Evolutionary conservation across 2,888 invertebrate species (phyloP).

Genomic region (Pycnomerus fuliginosus): DNA sequence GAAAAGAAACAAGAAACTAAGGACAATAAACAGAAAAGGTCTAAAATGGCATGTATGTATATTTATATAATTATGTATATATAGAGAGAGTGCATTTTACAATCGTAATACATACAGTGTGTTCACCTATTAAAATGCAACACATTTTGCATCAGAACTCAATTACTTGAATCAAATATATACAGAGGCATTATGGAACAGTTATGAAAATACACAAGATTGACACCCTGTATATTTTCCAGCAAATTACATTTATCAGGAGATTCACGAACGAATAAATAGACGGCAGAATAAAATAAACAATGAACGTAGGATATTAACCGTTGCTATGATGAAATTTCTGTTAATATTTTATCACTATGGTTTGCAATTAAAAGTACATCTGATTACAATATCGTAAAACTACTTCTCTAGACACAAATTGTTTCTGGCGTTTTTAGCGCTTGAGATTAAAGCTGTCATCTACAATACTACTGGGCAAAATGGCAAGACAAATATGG

Average conservation of each 20-base stretch:
- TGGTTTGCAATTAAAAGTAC: slow-evolving; percentile 49
- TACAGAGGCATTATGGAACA: slow-evolving; percentile 20
- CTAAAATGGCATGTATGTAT: slow-evolving; percentile 48
- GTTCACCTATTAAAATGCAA: slow-evolving; percentile 44
- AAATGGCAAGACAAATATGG: slow-evolving; percentile 15
- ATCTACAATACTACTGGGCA: not conserved
- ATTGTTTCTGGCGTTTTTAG: slow-evolving; percentile 44
- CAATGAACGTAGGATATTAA: slow-evolving; percentile 4
- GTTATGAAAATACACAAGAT: too few species aligned
- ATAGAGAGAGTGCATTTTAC: slow-evolving; percentile 53
- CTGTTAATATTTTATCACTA: slow-evolving; percentile 42
- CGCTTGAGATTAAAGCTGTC: slow-evolving; percentile 8
- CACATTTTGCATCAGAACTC: slow-evolving; percentile 21
- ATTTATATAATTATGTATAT: slow-evolving; percentile 48
- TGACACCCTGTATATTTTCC: too few species aligned
- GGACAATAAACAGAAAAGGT: too few species aligned
- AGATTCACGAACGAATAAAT: too few species aligned
- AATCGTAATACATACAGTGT: slow-evolving; percentile 53
- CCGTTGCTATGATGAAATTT: slow-evolving; percentile 16
- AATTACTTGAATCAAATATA: slow-evolving; percentile 20
- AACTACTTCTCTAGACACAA: slow-evolving; percentile 51
- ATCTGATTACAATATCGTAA: slow-evolving; percentile 49
- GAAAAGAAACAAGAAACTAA: too few species aligned
- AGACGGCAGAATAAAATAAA: not conserved
- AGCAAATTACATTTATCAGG: too few species aligned